Evolutionary conservation across 1,140 invertebrate species (phyloP).

Genomic region (Bactericera cockerelli): DNA sequence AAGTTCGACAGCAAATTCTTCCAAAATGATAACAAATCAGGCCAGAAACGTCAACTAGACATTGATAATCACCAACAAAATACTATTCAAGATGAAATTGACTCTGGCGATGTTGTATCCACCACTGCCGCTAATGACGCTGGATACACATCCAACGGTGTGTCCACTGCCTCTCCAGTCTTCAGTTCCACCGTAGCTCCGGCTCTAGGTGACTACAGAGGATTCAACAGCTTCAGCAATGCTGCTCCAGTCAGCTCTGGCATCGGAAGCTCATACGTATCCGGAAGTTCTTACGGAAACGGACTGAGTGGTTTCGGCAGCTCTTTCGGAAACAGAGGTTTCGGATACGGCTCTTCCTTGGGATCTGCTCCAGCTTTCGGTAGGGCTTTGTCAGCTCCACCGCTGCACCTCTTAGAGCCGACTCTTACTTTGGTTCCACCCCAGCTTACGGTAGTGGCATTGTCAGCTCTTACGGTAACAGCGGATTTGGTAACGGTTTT

Average conservation of each 20-base stretch:
- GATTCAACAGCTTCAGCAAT: not conserved
- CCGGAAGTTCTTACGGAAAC: not conserved
- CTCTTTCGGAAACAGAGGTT: conserved; percentile 6
- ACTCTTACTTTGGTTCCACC: not conserved
- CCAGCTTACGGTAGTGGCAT: not conserved
- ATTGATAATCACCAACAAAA: not conserved
- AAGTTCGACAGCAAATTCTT: conserved; percentile 3
- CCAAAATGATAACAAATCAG: not conserved
- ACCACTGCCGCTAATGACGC: not conserved
- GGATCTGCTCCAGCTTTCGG: conserved; percentile 10
- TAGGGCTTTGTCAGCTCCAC: conserved; percentile 8
- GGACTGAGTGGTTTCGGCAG: not conserved
- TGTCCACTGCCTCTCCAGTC: conserved; percentile 24
- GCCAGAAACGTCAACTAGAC: too few species aligned
- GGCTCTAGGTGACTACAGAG: not conserved
- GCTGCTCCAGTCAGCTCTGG: not conserved
- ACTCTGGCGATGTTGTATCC: conserved; percentile 1
- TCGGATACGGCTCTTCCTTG: conserved; percentile 2
- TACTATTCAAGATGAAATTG: conserved; percentile 1
- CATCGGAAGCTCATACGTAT: conserved; percentile 1
- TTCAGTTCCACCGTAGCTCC: conserved; percentile 11
- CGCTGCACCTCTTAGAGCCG: conserved; percentile 1
- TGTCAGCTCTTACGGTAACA: not conserved
- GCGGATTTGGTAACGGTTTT: not conserved
- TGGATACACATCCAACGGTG: conserved; percentile 14